These are phyloP conservation scores for Drosophila ananassae DNA, from an alignment of 1,140 invertebrate genomes.

Conservation along the genomic window DNA sequence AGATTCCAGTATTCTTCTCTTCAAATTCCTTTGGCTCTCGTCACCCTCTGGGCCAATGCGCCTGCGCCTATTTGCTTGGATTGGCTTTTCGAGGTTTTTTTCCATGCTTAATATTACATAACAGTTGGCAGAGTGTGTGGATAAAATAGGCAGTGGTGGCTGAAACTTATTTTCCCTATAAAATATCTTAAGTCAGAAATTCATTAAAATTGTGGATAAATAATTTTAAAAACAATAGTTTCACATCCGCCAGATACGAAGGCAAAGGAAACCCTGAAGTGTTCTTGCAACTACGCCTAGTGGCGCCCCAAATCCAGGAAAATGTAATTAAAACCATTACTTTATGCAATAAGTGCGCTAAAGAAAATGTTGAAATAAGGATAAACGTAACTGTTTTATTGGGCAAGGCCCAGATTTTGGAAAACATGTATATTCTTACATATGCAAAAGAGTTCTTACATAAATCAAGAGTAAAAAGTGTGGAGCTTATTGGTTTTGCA, in stretches of 20 bases:
- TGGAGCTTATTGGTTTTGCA: not conserved
- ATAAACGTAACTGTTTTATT: not conserved
- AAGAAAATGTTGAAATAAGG: not conserved
- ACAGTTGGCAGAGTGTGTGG: constrained; percentile 78
- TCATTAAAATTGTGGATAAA: not conserved
- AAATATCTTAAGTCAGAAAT: not conserved
- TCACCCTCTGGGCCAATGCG: constrained; percentile 32
- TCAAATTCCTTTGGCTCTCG: not conserved
- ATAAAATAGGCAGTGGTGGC: constrained; percentile 57
- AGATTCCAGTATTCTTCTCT: constrained; percentile 47
- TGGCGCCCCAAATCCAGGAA: constrained; percentile 7
- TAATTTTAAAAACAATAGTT: not conserved
- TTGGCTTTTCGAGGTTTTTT: constrained; percentile 60
- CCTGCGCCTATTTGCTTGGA: constrained; percentile 33
- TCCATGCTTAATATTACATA: constrained; percentile 73
- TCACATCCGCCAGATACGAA: not conserved
- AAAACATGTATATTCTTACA: no score
- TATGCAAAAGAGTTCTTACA: not conserved
- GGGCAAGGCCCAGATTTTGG: no score
- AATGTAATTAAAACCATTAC: constrained; percentile 17
- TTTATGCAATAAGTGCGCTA: not conserved
- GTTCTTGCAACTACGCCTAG: constrained; percentile 34
- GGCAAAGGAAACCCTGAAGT: constrained; percentile 15
- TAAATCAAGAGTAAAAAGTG: not conserved
- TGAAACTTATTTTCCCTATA: constrained; percentile 8